Conservation (phyloP, 2,888 invertebrate species). For the Pinctada fucata region DNA sequence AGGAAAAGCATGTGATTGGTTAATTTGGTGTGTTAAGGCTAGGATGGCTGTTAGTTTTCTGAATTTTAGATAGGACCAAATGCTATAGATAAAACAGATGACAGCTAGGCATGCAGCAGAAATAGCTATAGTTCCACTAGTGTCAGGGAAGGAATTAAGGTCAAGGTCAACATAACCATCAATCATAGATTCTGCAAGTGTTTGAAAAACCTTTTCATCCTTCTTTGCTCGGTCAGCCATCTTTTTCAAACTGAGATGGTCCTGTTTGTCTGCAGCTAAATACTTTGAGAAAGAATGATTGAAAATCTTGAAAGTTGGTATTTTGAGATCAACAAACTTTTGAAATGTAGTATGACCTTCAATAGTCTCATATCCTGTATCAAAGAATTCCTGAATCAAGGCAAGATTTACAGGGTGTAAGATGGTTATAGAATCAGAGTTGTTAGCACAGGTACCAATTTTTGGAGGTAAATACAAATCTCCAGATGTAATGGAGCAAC, state of each 20-base stretch:
- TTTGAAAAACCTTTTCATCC: constrained; percentile 27
- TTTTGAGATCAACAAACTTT: constrained; percentile 11
- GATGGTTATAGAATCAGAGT: constrained; percentile 9
- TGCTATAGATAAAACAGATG: neutral
- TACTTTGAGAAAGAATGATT: too few relatives aligned
- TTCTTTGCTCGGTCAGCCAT: constrained; percentile 36
- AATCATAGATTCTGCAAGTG: constrained; percentile 40
- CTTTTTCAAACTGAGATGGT: constrained; percentile 40
- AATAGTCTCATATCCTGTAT: neutral
- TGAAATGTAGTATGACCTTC: constrained; percentile 16
- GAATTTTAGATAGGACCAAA: constrained; percentile 17
- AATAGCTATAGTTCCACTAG: constrained; percentile 13
- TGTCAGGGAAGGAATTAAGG: constrained; percentile 16
- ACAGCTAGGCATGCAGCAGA: neutral
- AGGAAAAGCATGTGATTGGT: neutral
- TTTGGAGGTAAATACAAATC: constrained; percentile 31
- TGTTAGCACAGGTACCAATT: constrained; percentile 35
- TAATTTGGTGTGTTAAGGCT: constrained; percentile 6
- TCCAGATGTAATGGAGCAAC: constrained; percentile 28
- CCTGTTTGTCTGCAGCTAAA: constrained; percentile 29
- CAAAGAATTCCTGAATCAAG: constrained; percentile 26
- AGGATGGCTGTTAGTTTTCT: constrained; percentile 15
- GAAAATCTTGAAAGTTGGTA: constrained; percentile 38
- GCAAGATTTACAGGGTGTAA: constrained; percentile 25
- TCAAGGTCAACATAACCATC: constrained; percentile 23